Base-by-base conservation (phyloP, 2,797 vertebrate species). In the Chaunax sp. region DNA sequence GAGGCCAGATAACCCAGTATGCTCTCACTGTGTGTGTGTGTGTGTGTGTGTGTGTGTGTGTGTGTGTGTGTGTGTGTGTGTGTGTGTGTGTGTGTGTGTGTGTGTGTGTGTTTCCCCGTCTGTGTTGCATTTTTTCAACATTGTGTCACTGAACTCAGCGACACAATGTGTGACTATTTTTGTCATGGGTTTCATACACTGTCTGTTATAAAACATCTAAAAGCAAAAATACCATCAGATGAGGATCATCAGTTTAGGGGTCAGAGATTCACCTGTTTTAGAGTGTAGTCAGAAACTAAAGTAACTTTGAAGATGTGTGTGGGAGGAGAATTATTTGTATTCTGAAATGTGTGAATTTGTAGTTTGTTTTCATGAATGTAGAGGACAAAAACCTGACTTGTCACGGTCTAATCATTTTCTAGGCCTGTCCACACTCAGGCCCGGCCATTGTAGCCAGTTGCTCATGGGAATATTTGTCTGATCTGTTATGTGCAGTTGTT, bases 1-100 rank as follows among this genome's bases (percentile, higher is more conserved):
- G 23, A 93, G 96, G 33, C 94, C 96, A 67, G 90, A 92, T 74
- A 91, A 92, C 55, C 90, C 90, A 67, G 90, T 92, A 91, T 18
- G 90, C 41, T 78, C 62, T 60, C 68, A 62, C 50, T 74, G 14
- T 59, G 28, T 67, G 23, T 49, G 43, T 79, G 56, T 64, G 18
- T 19, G 18, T 19, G 18, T 43, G 23, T 37, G 12, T 53, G 19
- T 53, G 35, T 13, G 12, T 37, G 2, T 37, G 35, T 37, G 12
- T 37, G 1, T 78, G 2, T 64, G 37, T 79, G 49, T 66, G n/a
- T 69, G 57, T 67, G 30, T 25, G 28, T 30, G 28, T 30, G 28
- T 8, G 28, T 30, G 45, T 22, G 45, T 45, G 18, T 22, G n/a
- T n/a, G n/a, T n/a, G n/a, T n/a, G n/a, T n/a, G n/a, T n/a, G n/a